Evolutionary conservation across 2,888 invertebrate genomes (phyloP), one percentile per base, ranked within the genome.

Genomic region (Cordilura impudica): DNA sequence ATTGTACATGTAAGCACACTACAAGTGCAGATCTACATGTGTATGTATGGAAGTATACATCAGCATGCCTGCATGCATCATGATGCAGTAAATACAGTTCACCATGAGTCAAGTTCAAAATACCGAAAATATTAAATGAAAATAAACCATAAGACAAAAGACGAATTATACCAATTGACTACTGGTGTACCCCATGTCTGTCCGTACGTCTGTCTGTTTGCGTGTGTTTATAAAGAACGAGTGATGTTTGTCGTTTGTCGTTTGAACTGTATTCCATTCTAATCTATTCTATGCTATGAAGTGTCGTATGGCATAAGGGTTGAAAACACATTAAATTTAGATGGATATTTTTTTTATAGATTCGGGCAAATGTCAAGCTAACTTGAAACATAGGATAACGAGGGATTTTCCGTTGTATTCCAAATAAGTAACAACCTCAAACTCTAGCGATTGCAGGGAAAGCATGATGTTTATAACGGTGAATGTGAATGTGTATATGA

Each of bases 141-240:
- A 75, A 79, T 72, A 79, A 79, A 66, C 75, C 61, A 72, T 75
- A 63, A 74, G 72, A 79, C 75, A 79, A 75, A 75, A 75, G 71
- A 79, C 66, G 75, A 79, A 79, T 79, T 79, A 79, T 56, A 67
- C 75, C 75, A 79, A 75, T 79, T 79, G 79, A 79, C 75, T 79
- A 61, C 75, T 75, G 35, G 67, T 70, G 60, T 74, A 72, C 78
- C 61, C 67, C n/a, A 8, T 56, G 19, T 65, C 18, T 43, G 70
- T 70, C 43, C 23, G 10, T 58, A 8, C 16, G 12, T 21, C n/a
- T 39, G 51, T 60, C 58, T 47, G 29, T 61, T 43, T 23, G 69
- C 23, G 18, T 18, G 49, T 72, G 47, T 47, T n/a, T n/a, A 31
- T 47, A 14, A 61, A 61, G 21, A 53, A 21, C 6, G 21, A 58